A percentile compares a stretch with the other conserved stretches of the same genome.
Evolutionary conservation across 2,888 invertebrate genomes (phyloP).

Genomic region (Incurvaria masculella): DNA sequence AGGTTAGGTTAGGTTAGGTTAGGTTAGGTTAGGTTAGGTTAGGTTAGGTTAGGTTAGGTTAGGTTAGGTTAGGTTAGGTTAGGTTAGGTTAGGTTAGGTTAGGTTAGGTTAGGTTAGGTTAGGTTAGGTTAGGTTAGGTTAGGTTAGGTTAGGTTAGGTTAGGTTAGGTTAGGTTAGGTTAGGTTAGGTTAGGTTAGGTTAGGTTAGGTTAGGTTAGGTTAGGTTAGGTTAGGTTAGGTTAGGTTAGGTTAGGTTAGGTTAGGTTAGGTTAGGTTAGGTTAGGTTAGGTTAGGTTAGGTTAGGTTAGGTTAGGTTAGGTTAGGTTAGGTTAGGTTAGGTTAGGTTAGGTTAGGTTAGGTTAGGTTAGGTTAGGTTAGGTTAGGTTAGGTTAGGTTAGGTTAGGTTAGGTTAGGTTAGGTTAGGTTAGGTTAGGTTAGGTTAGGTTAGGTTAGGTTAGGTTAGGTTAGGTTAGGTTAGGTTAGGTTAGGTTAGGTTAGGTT

Average conservation of each 20-base stretch:
- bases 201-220: conserved; percentile 13
- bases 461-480: conserved; percentile 13
- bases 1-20: conserved; percentile 9
- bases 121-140: conserved; percentile 16
- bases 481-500: conserved; percentile 11
- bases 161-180: conserved; percentile 13
- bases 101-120: conserved; percentile 16
- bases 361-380: conserved; percentile 12
- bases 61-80: conserved; percentile 13
- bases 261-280: conserved; percentile 12
- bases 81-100: conserved; percentile 15
- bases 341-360: conserved; percentile 12
- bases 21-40: conserved; percentile 12
- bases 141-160: conserved; percentile 11
- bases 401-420: conserved; percentile 11
- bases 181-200: conserved; percentile 13
- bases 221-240: conserved; percentile 12
- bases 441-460: conserved; percentile 13
- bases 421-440: conserved; percentile 12
- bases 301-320: conserved; percentile 12
- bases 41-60: conserved; percentile 13
- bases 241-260: conserved; percentile 11
- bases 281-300: conserved; percentile 10
- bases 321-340: conserved; percentile 12
- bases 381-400: conserved; percentile 10